A percentile compares a stretch with the other conserved stretches of the same genome.
These are phyloP conservation scores for Blastobasis lacticolella DNA, from an alignment of 2,888 invertebrate genomes.

Conservation along the genomic window DNA sequence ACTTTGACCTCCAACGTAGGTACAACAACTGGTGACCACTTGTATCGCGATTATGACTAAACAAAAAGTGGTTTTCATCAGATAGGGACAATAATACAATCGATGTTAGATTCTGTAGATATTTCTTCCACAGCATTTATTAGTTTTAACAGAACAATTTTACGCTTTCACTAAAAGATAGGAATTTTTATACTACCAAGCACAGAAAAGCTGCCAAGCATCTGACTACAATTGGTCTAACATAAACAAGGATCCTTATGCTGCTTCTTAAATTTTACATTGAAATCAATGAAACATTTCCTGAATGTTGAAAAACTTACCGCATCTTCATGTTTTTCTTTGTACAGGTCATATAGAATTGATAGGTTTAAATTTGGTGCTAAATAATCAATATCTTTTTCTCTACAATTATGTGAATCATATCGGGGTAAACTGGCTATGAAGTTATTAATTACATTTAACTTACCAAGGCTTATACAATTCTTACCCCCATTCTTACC, in stretches of 20 bases:
- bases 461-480: background rate
- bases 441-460: constrained; percentile 1
- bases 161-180: too few species aligned
- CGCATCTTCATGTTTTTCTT: constrained; percentile 2
- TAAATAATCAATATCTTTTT: constrained; percentile 6
- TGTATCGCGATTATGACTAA: too few species aligned
- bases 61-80: too few species aligned
- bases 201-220: too few species aligned
- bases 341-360: constrained; percentile 6
- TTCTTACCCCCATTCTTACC: constrained; percentile 4
- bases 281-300: constrained; percentile 6
- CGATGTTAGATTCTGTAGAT: too few species aligned
- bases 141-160: too few species aligned
- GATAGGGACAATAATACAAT: too few species aligned
- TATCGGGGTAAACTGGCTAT: constrained; percentile 7
- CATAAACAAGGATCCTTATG: constrained; percentile 13
- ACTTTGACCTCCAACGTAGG: too few species aligned
- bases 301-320: constrained; percentile 9
- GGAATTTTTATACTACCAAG: too few species aligned
- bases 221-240: background rate
- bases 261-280: constrained; percentile 11
- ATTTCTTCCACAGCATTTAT: too few species aligned
- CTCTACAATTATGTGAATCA: constrained; percentile 9
- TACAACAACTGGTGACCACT: too few species aligned
- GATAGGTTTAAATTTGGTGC: constrained; percentile 9